Percentiles rank a stretch among this genome's conserved stretches.
These are phyloP conservation scores for Spermophilus dauricus DNA, from an alignment of 2,113 vertebrate species.

Conservation along the genomic window DNA sequence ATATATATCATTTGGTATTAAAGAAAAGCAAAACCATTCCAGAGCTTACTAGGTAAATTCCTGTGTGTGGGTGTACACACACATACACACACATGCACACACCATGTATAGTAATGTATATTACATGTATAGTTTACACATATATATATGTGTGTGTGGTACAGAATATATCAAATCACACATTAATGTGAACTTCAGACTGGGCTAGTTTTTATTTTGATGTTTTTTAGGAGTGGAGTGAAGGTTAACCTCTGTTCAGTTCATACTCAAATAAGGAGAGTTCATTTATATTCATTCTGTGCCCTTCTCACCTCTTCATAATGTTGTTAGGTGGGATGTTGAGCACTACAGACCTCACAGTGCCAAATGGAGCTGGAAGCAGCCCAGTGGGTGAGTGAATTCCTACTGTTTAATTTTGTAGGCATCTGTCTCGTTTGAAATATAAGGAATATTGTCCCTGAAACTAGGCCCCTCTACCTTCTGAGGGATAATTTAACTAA, in stretches of 20 bases:
- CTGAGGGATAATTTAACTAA: neutral
- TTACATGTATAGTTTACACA: neutral
- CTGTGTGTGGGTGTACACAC: neutral
- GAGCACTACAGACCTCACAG: constrained; percentile 92
- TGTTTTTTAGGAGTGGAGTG: neutral
- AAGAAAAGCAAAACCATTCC: neutral
- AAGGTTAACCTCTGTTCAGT: neutral
- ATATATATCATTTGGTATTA: neutral
- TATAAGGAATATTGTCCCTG: neutral
- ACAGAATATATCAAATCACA: neutral
- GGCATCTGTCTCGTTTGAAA: neutral
- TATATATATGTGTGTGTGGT: neutral
- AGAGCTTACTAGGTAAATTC: neutral
- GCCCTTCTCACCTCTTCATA: constrained; percentile 45
- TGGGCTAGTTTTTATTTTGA: neutral
- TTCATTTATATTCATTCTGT: neutral
- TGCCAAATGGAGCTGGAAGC: constrained; percentile 94
- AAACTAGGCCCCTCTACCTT: neutral
- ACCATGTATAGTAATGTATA: neutral
- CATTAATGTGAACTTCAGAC: neutral
- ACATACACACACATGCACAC: neutral
- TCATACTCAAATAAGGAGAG: neutral
- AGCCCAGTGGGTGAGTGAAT: constrained; percentile 93
- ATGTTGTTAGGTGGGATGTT: constrained; percentile 93
- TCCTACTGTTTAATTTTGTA: neutral